Conservation (phyloP, 2,888 invertebrate species). For the Callimorpha dominula region DNA sequence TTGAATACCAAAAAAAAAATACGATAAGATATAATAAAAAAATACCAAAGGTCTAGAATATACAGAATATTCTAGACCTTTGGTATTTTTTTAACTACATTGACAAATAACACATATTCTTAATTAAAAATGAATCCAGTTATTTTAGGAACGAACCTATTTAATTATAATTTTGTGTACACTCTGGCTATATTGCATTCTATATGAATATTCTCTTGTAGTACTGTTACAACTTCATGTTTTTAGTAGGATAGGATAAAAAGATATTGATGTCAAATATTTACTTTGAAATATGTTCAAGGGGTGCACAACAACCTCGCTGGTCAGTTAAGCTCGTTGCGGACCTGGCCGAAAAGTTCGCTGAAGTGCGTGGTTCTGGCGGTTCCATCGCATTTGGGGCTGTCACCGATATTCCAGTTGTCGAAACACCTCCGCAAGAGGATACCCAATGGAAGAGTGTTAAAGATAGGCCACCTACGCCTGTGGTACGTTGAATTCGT, state of each 20-base stretch:
- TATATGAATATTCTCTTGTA: too few relatives aligned
- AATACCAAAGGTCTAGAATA: too few relatives aligned
- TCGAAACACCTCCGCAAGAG: slow-evolving; percentile 57
- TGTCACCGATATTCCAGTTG: slow-evolving; percentile 59
- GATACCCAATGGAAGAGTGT: slow-evolving; percentile 68
- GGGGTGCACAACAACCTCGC: slow-evolving; percentile 59
- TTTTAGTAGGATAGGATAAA: neutral
- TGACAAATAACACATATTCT: too few relatives aligned
- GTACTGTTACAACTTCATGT: too few relatives aligned
- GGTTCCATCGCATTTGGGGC: slow-evolving; percentile 69
- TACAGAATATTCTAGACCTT: too few relatives aligned
- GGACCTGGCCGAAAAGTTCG: slow-evolving; percentile 63
- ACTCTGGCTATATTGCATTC: too few relatives aligned
- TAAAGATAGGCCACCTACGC: slow-evolving; percentile 74
- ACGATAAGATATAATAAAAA: too few relatives aligned
- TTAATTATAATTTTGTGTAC: too few relatives aligned
- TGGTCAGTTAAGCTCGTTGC: slow-evolving; percentile 65
- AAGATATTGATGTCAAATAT: neutral
- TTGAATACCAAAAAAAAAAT: too few relatives aligned
- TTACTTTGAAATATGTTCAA: neutral
- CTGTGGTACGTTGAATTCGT: slow-evolving; percentile 67
- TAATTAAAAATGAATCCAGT: too few relatives aligned
- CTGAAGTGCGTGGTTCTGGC: slow-evolving; percentile 32
- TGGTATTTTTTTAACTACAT: too few relatives aligned
- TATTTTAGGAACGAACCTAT: too few relatives aligned